Base-by-base conservation (phyloP, 2,113 vertebrate genomes). In the Nicator chloris region DNA sequence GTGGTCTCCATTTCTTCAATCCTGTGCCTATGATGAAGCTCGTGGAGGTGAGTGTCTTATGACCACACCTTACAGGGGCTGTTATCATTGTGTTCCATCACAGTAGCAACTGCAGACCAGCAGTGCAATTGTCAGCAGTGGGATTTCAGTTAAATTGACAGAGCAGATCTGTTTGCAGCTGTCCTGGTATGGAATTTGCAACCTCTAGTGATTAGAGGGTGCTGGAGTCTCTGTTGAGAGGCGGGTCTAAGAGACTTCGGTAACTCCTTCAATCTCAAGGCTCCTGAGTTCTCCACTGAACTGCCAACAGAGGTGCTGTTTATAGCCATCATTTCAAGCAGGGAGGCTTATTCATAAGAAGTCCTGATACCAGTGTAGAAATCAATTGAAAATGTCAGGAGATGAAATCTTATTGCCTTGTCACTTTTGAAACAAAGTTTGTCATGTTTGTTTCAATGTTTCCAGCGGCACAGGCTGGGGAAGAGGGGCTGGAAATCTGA, bases 11-110 rank as follows among this genome's bases (percentile, higher is more conserved):
- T 97, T 99, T 99, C 97, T 99, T 99, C 96, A 99, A 99, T 87
- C 99, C 99, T 0, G 99, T 99, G 59, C 99, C 99, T 31, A 28
- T 99, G 98, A 99, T 99, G 99, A 99, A 99, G 91, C 98, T 99
- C 0, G 99, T 99, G 39, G 99, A 99, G 98, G 99, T 99, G 89
- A 73, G 91, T 93, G 63, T 76, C 44, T 50, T 42, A 8, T 13
- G 31, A 20, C 8, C 17, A 35, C 4, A 5, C 15, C 56, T 54
- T 35, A 15, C 54, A 31, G n/a, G 26, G 39, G 16, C 12, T 19
- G 4, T 53, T 20, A 2, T 7, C 54, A 31, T 61, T 40, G 4
- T 12, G 5, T 27, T 18, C 23, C 28, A 26, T 28, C 31, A 1
- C 4, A 12, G 18, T 9, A 70, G 57, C 22, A 44, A 4, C 57